These are phyloP conservation scores for Lucilia sericata DNA, from an alignment of 1,140 invertebrate genomes.

Conservation along the genomic window DNA sequence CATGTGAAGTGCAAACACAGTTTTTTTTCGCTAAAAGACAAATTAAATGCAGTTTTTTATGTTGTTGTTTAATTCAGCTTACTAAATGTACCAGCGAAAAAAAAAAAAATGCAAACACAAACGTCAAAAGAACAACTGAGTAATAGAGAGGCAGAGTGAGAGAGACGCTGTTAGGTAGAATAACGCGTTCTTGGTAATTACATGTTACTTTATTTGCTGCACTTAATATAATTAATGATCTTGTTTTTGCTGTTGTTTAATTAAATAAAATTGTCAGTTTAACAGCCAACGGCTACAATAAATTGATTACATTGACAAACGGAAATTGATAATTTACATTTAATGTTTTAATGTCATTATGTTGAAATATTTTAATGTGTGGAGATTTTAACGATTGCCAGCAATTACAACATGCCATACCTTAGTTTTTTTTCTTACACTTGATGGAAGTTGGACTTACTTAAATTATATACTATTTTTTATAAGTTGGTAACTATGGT, in stretches of 20 bases:
- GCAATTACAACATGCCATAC: too few species aligned
- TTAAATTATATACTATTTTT: too few species aligned
- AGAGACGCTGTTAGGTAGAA: neutral
- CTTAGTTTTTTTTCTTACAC: too few species aligned
- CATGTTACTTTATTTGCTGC: slow-evolving; percentile 26
- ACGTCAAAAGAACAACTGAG: too few species aligned
- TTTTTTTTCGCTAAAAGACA: slow-evolving; percentile 18
- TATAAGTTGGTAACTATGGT: too few species aligned
- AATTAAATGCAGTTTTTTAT: slow-evolving; percentile 32
- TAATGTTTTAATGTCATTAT: slow-evolving; percentile 32
- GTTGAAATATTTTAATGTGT: neutral
- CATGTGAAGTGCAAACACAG: slow-evolving; percentile 26
- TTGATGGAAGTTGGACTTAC: too few species aligned
- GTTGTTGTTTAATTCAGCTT: neutral
- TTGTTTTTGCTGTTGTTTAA: slow-evolving; percentile 43
- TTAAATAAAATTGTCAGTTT: slow-evolving; percentile 43
- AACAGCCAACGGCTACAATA: slow-evolving; percentile 35
- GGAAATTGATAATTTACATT: slow-evolving; percentile 43
- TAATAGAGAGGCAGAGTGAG: too few species aligned
- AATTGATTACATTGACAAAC: slow-evolving; percentile 43
- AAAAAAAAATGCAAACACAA: neutral
- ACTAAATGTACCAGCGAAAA: neutral
- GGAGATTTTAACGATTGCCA: neutral
- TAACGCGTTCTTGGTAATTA: slow-evolving; percentile 14
- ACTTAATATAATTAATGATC: slow-evolving; percentile 36